phyloP scores from a whole-genome alignment of 92 coral and sea anemone species.

The Plumapathes pennacea region DNA sequence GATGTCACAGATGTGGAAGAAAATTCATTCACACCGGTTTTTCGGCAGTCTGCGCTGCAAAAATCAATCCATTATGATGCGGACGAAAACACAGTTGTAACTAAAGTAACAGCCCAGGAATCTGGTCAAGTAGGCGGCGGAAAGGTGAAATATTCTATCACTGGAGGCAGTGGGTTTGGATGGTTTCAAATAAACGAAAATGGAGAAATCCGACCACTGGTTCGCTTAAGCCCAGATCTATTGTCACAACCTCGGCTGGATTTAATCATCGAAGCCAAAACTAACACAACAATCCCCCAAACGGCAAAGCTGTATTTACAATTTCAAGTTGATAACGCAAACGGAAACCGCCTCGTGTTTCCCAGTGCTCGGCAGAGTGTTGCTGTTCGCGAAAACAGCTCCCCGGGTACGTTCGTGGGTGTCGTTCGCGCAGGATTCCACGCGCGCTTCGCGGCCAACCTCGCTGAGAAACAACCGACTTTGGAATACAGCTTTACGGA shows the following conservation, averaged over 20 bases:
- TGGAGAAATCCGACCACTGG: conserved; percentile 61
- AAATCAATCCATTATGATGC: conserved; percentile 45
- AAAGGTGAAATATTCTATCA: conserved; percentile 45
- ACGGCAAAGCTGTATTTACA: conserved; percentile 58
- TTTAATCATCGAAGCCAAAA: conserved; percentile 77
- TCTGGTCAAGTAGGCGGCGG: conserved; percentile 64
- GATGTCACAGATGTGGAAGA: conserved; percentile 71
- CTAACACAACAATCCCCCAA: conserved; percentile 68
- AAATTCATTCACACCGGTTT: conserved; percentile 74
- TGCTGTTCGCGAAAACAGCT: conserved; percentile 67
- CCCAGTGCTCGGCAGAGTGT: conserved; percentile 39
- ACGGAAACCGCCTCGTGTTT: conserved; percentile 69
- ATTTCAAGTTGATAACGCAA: conserved; percentile 30
- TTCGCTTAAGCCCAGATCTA: conserved; percentile 51
- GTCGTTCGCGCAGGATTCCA: conserved; percentile 56
- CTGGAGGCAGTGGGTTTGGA: conserved; percentile 82
- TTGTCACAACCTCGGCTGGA: conserved; percentile 58
- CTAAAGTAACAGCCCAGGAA: conserved; percentile 66
- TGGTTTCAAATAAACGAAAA: conserved; percentile 58
- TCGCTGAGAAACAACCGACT: no score
- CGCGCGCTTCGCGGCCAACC: no score
- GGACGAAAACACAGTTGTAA: conserved; percentile 30
- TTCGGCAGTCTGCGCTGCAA: conserved; percentile 36
- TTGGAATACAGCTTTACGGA: no score
- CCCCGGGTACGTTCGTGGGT: conserved; percentile 67